phyloP scores from a whole-genome alignment of 2,888 invertebrate species.

The Agriotes lineatus region DNA sequence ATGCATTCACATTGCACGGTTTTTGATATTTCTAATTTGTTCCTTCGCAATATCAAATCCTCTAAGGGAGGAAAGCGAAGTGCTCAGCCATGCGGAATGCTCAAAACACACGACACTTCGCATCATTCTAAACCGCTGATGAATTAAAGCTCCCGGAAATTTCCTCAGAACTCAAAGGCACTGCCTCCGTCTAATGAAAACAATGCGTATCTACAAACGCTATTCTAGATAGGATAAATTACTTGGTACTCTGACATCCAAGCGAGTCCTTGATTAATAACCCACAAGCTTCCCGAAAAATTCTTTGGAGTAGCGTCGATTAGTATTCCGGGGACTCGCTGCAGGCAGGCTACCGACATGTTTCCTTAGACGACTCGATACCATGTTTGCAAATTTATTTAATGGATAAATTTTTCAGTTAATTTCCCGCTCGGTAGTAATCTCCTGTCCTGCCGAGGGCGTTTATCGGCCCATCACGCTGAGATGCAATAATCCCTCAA shows the following conservation, averaged over 20 bases:
- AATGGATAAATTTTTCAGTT: conserved; percentile 2
- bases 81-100: conserved; percentile 18
- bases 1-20: neutral
- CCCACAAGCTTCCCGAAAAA: neutral
- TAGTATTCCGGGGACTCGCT: no score
- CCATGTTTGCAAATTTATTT: neutral
- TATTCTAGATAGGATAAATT: conserved; percentile 8
- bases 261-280: neutral
- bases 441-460: neutral
- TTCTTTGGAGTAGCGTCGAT: neutral
- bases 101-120: conserved; percentile 19
- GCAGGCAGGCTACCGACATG: no score
- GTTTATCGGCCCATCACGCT: neutral
- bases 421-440: conserved; percentile 3
- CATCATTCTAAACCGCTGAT: conserved; percentile 14
- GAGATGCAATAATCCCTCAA: conserved; percentile 5
- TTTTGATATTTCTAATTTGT: conserved; percentile 10
- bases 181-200: conserved; percentile 16
- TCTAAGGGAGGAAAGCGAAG: conserved; percentile 7
- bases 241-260: neutral
- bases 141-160: conserved; percentile 19
- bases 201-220: conserved; percentile 5
- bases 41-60: neutral
- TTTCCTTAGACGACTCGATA: neutral
- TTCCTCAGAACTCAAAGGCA: neutral